Evolutionary conservation across 1,140 invertebrate genomes (phyloP).

Genomic region (Meloidogyne exigua): DNA sequence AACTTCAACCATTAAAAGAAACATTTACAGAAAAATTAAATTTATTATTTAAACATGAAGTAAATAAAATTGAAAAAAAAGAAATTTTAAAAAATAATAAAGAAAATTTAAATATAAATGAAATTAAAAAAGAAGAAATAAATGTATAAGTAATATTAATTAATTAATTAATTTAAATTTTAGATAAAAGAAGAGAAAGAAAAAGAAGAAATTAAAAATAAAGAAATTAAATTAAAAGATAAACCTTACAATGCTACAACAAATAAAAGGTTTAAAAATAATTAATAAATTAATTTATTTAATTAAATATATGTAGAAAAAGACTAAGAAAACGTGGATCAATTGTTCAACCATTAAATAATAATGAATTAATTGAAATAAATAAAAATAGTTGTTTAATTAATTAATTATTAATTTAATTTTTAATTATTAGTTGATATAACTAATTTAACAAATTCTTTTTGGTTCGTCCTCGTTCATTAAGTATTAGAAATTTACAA

Average conservation of each 20-base stretch:
- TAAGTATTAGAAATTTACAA: conserved; percentile 2
- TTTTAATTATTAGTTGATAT: neutral
- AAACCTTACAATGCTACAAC: too few relatives aligned
- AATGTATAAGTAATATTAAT: neutral
- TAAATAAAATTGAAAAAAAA: neutral
- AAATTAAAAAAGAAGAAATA: neutral
- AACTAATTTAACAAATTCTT: neutral
- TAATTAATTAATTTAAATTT: too few relatives aligned
- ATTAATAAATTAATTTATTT: too few relatives aligned
- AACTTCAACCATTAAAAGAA: conserved; percentile 5
- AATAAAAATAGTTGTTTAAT: neutral
- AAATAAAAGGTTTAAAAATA: too few relatives aligned
- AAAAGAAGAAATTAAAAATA: too few relatives aligned
- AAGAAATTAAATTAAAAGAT: too few relatives aligned
- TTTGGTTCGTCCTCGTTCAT: neutral
- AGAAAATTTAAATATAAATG: neutral
- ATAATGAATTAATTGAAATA: conserved; percentile 1
- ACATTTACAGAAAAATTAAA: neutral
- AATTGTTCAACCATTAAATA: conserved; percentile 1
- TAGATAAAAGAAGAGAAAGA: too few relatives aligned
- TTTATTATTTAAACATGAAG: neutral
- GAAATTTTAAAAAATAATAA: neutral
- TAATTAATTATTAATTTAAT: too few relatives aligned
- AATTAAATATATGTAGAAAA: neutral
- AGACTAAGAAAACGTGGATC: neutral